A percentile compares a stretch with the other conserved stretches of the same genome.
These are phyloP conservation scores for Solenopsis fugax DNA, from an alignment of 1,140 invertebrate species.

Conservation along the genomic window DNA sequence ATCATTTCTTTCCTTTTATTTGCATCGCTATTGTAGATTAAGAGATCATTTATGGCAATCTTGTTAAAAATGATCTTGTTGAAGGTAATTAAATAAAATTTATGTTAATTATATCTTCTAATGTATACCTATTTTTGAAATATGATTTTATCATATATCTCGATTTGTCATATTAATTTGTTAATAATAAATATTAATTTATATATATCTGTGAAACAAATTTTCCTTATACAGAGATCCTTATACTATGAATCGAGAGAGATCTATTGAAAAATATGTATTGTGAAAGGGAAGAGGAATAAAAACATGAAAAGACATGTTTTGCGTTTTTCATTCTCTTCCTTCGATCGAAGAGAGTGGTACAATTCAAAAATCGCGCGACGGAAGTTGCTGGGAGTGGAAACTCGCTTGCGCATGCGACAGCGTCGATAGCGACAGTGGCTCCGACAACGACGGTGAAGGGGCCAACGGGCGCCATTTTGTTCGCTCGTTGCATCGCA, in stretches of 20 bases:
- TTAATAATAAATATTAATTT: background rate
- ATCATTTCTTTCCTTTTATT: background rate
- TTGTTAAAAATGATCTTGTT: background rate
- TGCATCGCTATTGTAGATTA: background rate
- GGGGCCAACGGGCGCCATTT: conserved; percentile 30
- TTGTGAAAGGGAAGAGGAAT: background rate
- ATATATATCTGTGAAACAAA: background rate
- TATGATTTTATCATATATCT: background rate
- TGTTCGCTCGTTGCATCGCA: conserved; percentile 25
- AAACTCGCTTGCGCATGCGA: background rate
- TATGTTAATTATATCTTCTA: background rate
- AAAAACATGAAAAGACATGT: background rate
- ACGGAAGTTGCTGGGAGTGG: background rate
- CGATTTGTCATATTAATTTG: background rate
- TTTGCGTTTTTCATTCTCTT: background rate
- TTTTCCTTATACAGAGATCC: background rate
- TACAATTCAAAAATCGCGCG: background rate
- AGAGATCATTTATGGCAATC: background rate
- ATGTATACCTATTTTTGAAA: background rate
- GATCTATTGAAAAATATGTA: background rate
- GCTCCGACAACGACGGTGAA: background rate
- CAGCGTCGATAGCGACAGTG: background rate
- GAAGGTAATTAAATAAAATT: background rate
- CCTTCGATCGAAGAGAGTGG: background rate
- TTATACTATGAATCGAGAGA: background rate